Evolutionary conservation across 2,113 vertebrate species (phyloP), one percentile per base, ranked within the genome.

Genomic region (Anarrhichthys ocellatus): DNA sequence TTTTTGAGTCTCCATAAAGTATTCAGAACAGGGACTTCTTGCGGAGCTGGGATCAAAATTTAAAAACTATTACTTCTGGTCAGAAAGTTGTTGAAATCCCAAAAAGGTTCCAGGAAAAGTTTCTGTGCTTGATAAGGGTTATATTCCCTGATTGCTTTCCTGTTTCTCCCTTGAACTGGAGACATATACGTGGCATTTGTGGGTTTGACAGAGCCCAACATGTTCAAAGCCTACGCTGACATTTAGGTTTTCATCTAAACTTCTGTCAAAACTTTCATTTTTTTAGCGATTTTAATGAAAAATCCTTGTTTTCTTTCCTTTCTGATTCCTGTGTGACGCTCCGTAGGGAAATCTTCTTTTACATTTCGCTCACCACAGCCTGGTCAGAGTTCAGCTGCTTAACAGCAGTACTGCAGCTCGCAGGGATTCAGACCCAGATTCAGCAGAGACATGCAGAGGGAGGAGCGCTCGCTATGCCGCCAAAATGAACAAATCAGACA

Each of bases 311-410:
- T 67, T 71, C 9, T 15, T 20, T n/a, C 17, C 36, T 15, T 56
- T 73, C 18, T 63, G 76, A 67, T 68, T 42, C 48, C 63, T 4
- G 18, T 32, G 7, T 11, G 6, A 14, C 34, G 59, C 64, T 69
- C 48, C 9, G 63, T 10, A 52, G 61, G n/a, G 68, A 72, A 67
- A 40, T 24, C 27, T 48, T 77, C 58, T 72, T 67, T 54, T 58
- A 48, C 56, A 56, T 44, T 22, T 64, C 2, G 6, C 14, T 1
- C 6, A 20, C n/a, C 68, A 1, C 67, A 6, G 63, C 62, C 48
- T 7, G 50, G 67, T 72, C 73, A 42, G 61, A 62, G 67, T 76
- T 71, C 78, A 76, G 65, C 84, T 22, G 84, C 68, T 73, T 67
- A 72, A 29, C 73, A 54, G 27, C 59, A n/a, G 58, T 15, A 20